Evolutionary conservation across 2,888 invertebrate species (phyloP).

Genomic region (Urechis unicinctus): DNA sequence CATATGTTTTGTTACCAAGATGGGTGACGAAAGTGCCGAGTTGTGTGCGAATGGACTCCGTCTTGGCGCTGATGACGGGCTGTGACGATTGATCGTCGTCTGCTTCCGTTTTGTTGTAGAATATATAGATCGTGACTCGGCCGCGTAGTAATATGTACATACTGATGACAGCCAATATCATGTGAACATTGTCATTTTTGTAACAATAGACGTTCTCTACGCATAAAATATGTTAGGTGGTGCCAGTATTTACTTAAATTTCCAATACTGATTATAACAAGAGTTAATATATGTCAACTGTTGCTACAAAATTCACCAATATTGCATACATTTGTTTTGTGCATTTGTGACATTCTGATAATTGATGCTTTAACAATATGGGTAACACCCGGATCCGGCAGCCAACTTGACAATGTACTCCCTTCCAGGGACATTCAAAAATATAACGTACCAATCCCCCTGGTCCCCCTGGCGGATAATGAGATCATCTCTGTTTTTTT

Average conservation of each 20-base stretch:
- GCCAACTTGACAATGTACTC: no score
- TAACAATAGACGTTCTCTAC: no score
- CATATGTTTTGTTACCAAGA: conserved; percentile 27
- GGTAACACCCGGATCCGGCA: no score
- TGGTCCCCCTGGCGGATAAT: conserved; percentile 46
- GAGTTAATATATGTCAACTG: no score
- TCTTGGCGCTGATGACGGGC: conserved; percentile 14
- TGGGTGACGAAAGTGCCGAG: conserved; percentile 41
- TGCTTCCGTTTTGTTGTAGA: conserved; percentile 36
- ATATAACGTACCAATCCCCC: conserved; percentile 44
- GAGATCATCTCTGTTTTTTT: conserved; percentile 37
- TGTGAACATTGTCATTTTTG: neutral
- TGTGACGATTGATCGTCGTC: conserved; percentile 9
- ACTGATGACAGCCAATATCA: conserved; percentile 19
- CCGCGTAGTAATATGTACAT: conserved; percentile 46
- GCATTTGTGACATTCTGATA: no score
- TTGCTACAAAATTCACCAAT: no score
- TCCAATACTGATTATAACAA: no score
- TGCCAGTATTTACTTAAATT: no score
- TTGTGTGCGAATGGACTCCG: conserved; percentile 17
- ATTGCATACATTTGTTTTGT: no score
- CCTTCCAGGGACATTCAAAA: no score
- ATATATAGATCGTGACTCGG: conserved; percentile 45
- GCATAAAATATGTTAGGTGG: no score
- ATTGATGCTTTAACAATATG: no score